Evolutionary conservation across 2,888 invertebrate species (phyloP), one percentile per base, ranked within the genome.

Genomic region (Andrena dorsata): DNA sequence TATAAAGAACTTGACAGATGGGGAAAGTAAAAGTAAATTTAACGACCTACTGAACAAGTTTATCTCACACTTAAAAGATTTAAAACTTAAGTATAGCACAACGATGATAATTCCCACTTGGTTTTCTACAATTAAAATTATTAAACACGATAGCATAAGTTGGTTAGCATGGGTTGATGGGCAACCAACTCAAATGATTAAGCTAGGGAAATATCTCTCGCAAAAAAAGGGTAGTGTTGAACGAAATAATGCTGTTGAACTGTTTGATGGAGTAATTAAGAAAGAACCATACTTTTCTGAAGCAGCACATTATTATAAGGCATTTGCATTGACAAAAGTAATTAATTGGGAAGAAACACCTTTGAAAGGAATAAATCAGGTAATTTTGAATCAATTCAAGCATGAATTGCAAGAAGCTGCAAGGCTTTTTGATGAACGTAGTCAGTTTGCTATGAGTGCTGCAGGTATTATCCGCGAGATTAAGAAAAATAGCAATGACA

Each of bases 231-330:
- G n/a, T n/a, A n/a, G n/a, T n/a, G n/a, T n/a, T n/a, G n/a, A n/a
- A n/a, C n/a, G n/a, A n/a, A n/a, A 74, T n/a, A 64, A 85, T n/a
- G 90, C 90, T 23, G 80, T 89, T 30, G 23, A 75, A 69, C 64
- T 87, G 51, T 90, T 91, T 71, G 80, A 89, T 35, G 7, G 76
- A 23, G 88, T 89, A 4, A 91, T 91, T 64, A 35, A 88, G n/a
- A 2, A 74, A 13, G 91, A 91, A 78, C 86, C 86, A 56, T 16
- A 71, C 20, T 90, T 90, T 74, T 88, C 86, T 16, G 90, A 86
- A 80, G 86, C 86, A 16, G 91, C 91, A 13, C 88, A 81, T 66
- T 92, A 92, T 83, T 91, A 92, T 68, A 91, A 89, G 63, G 89
- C 89, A 26, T 87, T 79, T 83, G 87, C 83, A 35, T 13, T 71